Conservation (phyloP, 2,888 invertebrate species). For the Agrochola lota region DNA sequence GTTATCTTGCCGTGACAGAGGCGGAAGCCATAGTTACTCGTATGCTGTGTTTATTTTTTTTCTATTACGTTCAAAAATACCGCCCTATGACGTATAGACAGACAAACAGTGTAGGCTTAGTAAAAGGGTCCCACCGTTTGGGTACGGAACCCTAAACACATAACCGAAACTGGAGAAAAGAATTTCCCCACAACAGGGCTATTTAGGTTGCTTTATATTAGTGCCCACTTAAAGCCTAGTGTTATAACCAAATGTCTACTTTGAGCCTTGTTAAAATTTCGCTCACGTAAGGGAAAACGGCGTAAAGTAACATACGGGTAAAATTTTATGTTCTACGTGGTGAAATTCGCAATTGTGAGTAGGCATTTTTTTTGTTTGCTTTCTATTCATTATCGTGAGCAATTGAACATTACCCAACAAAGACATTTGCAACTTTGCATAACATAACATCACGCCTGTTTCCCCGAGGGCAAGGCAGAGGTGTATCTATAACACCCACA, state of each 20-base stretch:
- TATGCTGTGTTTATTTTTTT: no score
- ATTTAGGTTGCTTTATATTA: constrained; percentile 8
- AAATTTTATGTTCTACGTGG: constrained; percentile 44
- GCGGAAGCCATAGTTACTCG: no score
- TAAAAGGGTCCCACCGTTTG: background rate
- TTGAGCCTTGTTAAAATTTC: constrained; percentile 18
- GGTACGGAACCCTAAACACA: background rate
- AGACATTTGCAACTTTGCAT: background rate
- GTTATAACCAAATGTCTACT: constrained; percentile 39
- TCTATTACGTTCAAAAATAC: no score
- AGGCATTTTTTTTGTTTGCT: constrained; percentile 14
- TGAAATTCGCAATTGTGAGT: constrained; percentile 27
- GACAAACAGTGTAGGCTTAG: background rate
- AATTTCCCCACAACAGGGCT: background rate
- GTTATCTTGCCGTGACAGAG: no score
- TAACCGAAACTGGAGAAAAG: background rate
- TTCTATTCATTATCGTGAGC: constrained; percentile 34
- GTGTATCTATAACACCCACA: no score
- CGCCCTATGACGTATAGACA: background rate
- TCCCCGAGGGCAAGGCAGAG: background rate
- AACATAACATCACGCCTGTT: background rate
- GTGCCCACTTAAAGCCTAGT: constrained; percentile 25
- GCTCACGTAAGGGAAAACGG: constrained; percentile 48
- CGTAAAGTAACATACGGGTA: constrained; percentile 16
- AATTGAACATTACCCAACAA: background rate